phyloP scores from a whole-genome alignment of 2,797 vertebrate species.

The Eutrigla gurnardus region DNA sequence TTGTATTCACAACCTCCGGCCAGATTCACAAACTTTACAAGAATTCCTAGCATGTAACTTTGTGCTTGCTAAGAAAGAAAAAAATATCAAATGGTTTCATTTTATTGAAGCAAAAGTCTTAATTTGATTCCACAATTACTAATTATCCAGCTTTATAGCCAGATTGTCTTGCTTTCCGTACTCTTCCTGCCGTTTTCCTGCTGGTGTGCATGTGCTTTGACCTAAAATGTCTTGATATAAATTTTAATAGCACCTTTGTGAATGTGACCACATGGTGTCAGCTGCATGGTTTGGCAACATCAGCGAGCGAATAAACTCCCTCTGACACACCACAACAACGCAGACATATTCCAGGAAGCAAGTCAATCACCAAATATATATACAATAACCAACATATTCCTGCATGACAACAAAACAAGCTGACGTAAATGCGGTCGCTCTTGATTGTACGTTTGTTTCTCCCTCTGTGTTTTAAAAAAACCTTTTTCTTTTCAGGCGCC shows the following conservation, averaged over 20 bases:
- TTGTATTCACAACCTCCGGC: background rate
- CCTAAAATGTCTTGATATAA: background rate
- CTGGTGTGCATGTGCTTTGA: background rate
- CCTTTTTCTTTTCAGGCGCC: slow-evolving; percentile 48
- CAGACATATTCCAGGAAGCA: slow-evolving; percentile 51
- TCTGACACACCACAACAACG: slow-evolving; percentile 28
- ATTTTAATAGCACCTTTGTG: background rate
- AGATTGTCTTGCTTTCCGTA: background rate
- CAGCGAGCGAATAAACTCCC: slow-evolving; percentile 19
- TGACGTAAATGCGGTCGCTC: slow-evolving; percentile 54
- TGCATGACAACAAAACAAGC: slow-evolving; percentile 37
- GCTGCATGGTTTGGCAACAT: slow-evolving; percentile 10
- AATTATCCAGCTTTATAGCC: background rate
- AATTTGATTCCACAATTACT: background rate
- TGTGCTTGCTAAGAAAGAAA: too few species aligned
- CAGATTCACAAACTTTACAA: background rate
- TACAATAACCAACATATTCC: slow-evolving; percentile 31
- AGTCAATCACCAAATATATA: slow-evolving; percentile 28
- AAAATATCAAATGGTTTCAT: too few species aligned
- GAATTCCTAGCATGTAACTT: background rate
- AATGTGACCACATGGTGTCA: slow-evolving; percentile 8
- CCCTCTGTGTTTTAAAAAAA: slow-evolving; percentile 27
- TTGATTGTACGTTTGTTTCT: slow-evolving; percentile 55
- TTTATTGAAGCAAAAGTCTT: background rate
- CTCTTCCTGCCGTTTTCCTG: background rate